Evolutionary conservation across 2,113 vertebrate genomes (phyloP).

Genomic region (Hemiscyllium ocellatum): DNA sequence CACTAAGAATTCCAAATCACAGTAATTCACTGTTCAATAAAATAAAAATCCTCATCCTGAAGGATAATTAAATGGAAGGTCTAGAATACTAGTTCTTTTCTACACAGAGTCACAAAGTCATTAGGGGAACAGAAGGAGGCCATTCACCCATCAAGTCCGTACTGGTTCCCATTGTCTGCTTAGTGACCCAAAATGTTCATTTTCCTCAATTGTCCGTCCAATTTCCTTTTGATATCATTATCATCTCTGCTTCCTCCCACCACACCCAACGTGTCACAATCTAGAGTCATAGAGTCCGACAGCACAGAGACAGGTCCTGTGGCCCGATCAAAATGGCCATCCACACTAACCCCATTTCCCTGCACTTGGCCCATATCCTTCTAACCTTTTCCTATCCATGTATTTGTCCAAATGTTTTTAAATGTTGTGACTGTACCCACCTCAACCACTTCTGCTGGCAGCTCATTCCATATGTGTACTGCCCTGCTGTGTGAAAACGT

Average conservation of each 20-base stretch:
- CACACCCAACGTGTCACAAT: no score
- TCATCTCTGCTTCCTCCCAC: background rate
- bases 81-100: background rate
- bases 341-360: no score
- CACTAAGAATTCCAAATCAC: background rate
- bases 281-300: no score
- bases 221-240: background rate
- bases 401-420: no score
- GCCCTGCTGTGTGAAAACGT: no score
- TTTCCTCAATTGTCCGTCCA: background rate
- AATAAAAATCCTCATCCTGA: background rate
- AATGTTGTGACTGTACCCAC: no score
- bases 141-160: background rate
- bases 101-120: background rate
- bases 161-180: background rate
- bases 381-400: no score
- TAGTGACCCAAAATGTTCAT: background rate
- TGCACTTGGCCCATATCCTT: no score
- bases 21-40: background rate
- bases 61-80: background rate
- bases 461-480: background rate
- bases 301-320: no score
- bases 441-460: no score
- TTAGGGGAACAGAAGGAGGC: background rate
- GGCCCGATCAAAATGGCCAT: no score